Percentiles rank a stretch among this genome's conserved stretches.
phyloP scores from a whole-genome alignment of 2,113 vertebrate genomes.

The Albula glossodonta region DNA sequence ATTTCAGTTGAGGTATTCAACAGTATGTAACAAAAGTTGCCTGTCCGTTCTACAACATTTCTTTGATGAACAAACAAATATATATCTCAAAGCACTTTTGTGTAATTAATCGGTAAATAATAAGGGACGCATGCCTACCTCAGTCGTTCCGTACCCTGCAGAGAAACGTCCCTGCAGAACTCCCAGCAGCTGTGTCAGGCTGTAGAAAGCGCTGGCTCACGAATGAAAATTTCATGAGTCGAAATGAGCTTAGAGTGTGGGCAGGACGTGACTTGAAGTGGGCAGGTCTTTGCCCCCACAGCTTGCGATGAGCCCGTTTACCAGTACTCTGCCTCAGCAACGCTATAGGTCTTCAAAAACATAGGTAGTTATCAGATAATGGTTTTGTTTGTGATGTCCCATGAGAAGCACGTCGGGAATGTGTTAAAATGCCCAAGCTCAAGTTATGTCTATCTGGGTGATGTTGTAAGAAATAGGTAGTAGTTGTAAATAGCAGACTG shows the following conservation, averaged over 20 bases:
- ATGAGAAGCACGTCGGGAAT: background rate
- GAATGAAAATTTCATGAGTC: slow-evolving; percentile 7
- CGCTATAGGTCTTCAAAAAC: background rate
- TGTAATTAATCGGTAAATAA: background rate
- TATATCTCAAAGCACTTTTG: background rate
- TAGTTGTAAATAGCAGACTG: too few species aligned
- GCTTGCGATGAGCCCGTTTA: background rate
- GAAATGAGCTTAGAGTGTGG: slow-evolving; percentile 36
- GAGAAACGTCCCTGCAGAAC: background rate
- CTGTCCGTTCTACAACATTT: background rate
- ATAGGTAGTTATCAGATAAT: background rate
- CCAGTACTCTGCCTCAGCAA: background rate
- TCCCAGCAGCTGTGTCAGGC: background rate
- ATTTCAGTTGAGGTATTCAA: background rate
- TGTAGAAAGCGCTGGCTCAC: background rate
- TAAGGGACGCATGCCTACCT: background rate
- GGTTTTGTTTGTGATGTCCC: background rate
- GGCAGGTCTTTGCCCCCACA: slow-evolving; percentile 29
- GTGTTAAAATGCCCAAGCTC: background rate
- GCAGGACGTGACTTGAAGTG: slow-evolving; percentile 25
- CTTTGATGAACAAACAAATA: background rate
- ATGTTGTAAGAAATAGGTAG: too few species aligned
- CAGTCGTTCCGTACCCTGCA: background rate
- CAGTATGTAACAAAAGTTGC: background rate
- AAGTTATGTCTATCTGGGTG: too few species aligned